A percentile compares a stretch with the other conserved stretches of the same genome.
phyloP scores from a whole-genome alignment of 2,888 invertebrate genomes.

The Yponomeuta plumbellus region DNA sequence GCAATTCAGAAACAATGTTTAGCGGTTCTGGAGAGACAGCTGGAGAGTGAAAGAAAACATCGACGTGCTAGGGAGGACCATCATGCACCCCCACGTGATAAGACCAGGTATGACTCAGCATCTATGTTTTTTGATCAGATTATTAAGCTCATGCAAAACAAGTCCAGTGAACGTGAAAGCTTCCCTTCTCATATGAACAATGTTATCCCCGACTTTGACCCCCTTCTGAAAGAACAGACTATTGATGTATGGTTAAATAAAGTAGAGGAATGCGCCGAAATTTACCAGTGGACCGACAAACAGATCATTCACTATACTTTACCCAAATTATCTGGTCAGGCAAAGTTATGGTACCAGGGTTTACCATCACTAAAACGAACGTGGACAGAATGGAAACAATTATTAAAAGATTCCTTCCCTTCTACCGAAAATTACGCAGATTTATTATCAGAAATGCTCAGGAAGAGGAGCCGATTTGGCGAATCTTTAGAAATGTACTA shows the following conservation, averaged over 20 bases:
- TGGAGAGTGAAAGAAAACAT: too few relatives aligned
- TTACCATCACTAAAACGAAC: constrained; percentile 21
- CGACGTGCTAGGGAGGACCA: too few relatives aligned
- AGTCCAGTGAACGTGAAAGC: too few relatives aligned
- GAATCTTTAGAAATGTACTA: constrained; percentile 21
- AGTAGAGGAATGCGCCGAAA: background rate
- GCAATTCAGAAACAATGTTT: too few relatives aligned
- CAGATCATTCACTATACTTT: background rate
- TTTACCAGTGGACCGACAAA: constrained; percentile 4
- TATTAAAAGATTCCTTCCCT: background rate
- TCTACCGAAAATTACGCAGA: constrained; percentile 12
- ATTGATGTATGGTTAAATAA: background rate
- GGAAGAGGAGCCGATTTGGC: constrained; percentile 19
- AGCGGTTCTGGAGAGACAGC: too few relatives aligned
- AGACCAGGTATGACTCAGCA: too few relatives aligned
- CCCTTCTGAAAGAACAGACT: constrained; percentile 19
- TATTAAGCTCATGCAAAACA: too few relatives aligned
- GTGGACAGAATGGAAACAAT: constrained; percentile 26
- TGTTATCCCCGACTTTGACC: constrained; percentile 23
- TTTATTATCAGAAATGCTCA: constrained; percentile 26
- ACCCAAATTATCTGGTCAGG: constrained; percentile 16
- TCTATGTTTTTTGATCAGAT: too few relatives aligned
- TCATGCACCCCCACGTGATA: too few relatives aligned
- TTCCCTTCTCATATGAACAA: too few relatives aligned
- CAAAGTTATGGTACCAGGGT: constrained; percentile 27